A percentile compares a stretch with the other conserved stretches of the same genome.
Evolutionary conservation across 2,888 invertebrate species (phyloP).

Genomic region (Uloborus plumipes): DNA sequence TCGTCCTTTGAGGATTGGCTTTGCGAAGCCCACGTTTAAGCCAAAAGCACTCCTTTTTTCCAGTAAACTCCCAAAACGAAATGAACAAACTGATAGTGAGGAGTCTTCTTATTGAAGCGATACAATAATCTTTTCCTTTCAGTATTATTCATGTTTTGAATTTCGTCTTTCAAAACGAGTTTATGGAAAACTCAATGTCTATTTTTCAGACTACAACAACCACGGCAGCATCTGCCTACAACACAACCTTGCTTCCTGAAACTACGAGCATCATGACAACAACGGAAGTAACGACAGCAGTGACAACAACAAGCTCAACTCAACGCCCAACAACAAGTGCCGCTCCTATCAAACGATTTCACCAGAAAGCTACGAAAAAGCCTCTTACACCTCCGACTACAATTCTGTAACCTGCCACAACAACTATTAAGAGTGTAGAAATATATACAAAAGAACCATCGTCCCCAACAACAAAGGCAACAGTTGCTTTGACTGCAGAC

Average conservation of each 20-base stretch:
- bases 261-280: slow-evolving; percentile 48
- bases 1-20: too few relatives aligned
- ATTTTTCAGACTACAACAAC: slow-evolving; percentile 3
- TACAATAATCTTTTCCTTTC: too few relatives aligned
- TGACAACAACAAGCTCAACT: slow-evolving; percentile 18
- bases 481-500: slow-evolving; percentile 28
- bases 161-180: not conserved
- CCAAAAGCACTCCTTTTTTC: not conserved
- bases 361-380: slow-evolving; percentile 46
- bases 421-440: slow-evolving; percentile 4
- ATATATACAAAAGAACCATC: slow-evolving; percentile 21
- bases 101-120: too few relatives aligned
- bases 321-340: slow-evolving; percentile 5
- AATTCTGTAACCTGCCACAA: slow-evolving; percentile 63
- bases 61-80: too few relatives aligned
- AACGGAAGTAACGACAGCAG: slow-evolving; percentile 50
- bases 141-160: too few relatives aligned
- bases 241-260: slow-evolving; percentile 16
- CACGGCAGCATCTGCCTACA: not conserved
- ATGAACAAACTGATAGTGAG: too few relatives aligned
- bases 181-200: not conserved
- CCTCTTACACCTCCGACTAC: slow-evolving; percentile 57
- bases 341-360: slow-evolving; percentile 33
- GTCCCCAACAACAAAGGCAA: slow-evolving; percentile 63
- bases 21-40: not conserved